Conservation (phyloP, 2,888 invertebrate species). For the Melieria picta region DNA sequence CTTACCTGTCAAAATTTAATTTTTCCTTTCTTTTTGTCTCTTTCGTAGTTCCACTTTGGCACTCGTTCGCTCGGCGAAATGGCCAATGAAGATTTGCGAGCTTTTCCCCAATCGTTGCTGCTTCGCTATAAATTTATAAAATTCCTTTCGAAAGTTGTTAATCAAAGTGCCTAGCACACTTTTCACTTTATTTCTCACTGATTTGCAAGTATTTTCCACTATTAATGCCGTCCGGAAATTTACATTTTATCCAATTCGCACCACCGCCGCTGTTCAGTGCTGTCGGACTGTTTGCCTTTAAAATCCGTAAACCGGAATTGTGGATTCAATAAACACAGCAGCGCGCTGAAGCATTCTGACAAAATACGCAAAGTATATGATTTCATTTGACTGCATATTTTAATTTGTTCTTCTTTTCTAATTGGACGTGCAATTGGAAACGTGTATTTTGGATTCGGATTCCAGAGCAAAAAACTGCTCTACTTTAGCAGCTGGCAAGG, state of each 20-base stretch:
- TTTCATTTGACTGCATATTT: no score
- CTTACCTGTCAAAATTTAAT: slow-evolving; percentile 31
- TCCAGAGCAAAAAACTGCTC: no score
- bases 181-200: slow-evolving; percentile 27
- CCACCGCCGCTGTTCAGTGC: slow-evolving; percentile 19
- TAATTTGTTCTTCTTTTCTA: no score
- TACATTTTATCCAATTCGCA: slow-evolving; percentile 24
- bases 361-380: background rate
- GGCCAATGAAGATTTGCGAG: slow-evolving; percentile 23
- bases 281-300: no score
- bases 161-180: slow-evolving; percentile 29
- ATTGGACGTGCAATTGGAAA: no score
- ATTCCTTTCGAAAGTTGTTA: slow-evolving; percentile 20
- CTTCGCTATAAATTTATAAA: slow-evolving; percentile 14
- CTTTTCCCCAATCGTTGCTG: slow-evolving; percentile 8
- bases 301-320: no score
- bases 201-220: slow-evolving; percentile 25
- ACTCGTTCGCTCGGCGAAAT: slow-evolving; percentile 16
- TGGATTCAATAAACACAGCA: background rate
- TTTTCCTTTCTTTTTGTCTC: slow-evolving; percentile 8
- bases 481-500: no score
- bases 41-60: slow-evolving; percentile 21
- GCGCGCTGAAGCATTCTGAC: background rate
- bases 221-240: slow-evolving; percentile 8
- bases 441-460: no score